These are phyloP conservation scores for Prosapia bicincta DNA, from an alignment of 2,888 invertebrate species.

Conservation along the genomic window DNA sequence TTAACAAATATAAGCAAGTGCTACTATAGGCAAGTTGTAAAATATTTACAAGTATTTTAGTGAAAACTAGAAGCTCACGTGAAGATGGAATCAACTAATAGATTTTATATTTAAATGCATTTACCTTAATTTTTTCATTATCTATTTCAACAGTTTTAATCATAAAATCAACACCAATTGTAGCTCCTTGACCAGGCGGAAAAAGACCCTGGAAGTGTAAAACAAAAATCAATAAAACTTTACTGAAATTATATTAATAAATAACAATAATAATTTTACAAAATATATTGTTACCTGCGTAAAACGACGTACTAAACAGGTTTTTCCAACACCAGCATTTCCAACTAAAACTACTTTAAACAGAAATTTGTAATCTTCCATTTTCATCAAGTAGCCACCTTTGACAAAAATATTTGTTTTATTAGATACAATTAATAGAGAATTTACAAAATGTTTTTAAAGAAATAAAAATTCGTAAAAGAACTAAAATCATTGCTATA, in stretches of 20 bases:
- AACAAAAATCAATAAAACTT: neutral
- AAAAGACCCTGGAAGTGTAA: slow-evolving; percentile 70
- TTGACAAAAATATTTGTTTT: too few relatives aligned
- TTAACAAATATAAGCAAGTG: too few relatives aligned
- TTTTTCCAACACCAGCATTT: slow-evolving; percentile 98
- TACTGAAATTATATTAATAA: neutral
- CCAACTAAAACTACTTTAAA: slow-evolving; percentile 99
- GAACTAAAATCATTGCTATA: too few relatives aligned
- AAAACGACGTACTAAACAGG: slow-evolving; percentile 93
- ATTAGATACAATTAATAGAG: too few relatives aligned
- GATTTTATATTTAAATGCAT: too few relatives aligned
- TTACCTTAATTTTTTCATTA: slow-evolving; percentile 89
- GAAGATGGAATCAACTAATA: too few relatives aligned
- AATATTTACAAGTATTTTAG: too few relatives aligned
- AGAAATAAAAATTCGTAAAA: too few relatives aligned
- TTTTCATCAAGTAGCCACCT: slow-evolving; percentile 43
- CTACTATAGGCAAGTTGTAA: too few relatives aligned
- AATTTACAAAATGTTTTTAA: too few relatives aligned
- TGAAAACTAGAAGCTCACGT: too few relatives aligned
- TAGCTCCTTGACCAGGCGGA: slow-evolving; percentile 97
- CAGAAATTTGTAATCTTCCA: slow-evolving; percentile 99
- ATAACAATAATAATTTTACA: neutral
- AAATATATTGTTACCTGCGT: slow-evolving; percentile 74
- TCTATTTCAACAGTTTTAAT: slow-evolving; percentile 98
- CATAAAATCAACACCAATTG: slow-evolving; percentile 99